Conservation (phyloP, 2,797 vertebrate genomes). For the Poecilia gillii region DNA sequence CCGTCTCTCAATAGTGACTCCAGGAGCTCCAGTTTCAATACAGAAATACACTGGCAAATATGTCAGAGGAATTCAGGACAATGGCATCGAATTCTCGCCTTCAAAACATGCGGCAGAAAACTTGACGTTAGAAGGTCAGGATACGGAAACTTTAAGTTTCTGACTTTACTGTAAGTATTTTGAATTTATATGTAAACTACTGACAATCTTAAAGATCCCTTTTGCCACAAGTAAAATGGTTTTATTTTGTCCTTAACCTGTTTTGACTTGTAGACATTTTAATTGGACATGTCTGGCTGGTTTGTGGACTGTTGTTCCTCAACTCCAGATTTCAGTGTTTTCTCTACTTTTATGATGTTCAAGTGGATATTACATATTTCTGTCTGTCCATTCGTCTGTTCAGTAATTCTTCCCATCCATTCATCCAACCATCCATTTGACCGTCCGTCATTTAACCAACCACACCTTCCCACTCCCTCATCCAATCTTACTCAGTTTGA, state of each 20-base stretch:
- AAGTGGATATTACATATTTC: background rate
- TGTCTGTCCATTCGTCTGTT: background rate
- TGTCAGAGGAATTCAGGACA: constrained; percentile 51
- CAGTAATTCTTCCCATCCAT: background rate
- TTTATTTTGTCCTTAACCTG: background rate
- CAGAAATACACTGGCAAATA: constrained; percentile 38
- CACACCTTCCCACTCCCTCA: background rate
- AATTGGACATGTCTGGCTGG: background rate
- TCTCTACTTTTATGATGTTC: background rate
- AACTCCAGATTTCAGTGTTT: background rate
- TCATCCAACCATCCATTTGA: background rate
- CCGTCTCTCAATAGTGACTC: constrained; percentile 30
- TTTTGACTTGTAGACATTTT: background rate
- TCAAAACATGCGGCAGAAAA: background rate
- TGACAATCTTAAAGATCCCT: background rate
- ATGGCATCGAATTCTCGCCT: constrained; percentile 30
- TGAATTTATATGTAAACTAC: background rate
- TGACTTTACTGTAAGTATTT: background rate
- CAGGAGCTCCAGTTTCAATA: constrained; percentile 41
- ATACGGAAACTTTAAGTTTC: background rate
- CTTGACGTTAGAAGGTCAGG: background rate
- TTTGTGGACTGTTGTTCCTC: background rate
- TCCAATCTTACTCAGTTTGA: background rate
- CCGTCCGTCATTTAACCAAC: background rate
- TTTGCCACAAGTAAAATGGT: background rate